These are phyloP conservation scores for Octodonta nipae DNA, from an alignment of 2,888 invertebrate species.

Conservation along the genomic window DNA sequence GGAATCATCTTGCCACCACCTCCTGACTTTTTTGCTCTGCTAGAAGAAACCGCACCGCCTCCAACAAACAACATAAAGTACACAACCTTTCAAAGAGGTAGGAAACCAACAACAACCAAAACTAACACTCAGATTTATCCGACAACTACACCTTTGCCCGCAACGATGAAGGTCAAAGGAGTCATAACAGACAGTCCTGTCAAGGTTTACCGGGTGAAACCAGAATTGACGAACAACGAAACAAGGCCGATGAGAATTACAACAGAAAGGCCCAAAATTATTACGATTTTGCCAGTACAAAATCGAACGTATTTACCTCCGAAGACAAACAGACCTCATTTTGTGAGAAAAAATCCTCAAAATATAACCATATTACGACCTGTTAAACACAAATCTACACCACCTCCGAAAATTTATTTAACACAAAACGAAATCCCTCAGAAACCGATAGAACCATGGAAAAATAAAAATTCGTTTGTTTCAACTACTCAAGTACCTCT, in stretches of 20 bases:
- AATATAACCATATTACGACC: slow-evolving; percentile 31
- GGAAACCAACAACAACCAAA: slow-evolving; percentile 16
- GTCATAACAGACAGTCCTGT: too few species aligned
- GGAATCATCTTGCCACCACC: slow-evolving; percentile 81
- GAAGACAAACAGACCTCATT: slow-evolving; percentile 9
- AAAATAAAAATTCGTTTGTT: slow-evolving; percentile 32
- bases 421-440: slow-evolving; percentile 3
- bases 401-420: neutral
- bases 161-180: slow-evolving; percentile 38
- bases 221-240: slow-evolving; percentile 22
- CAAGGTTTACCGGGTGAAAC: slow-evolving; percentile 18
- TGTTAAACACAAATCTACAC: slow-evolving; percentile 31
- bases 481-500: slow-evolving; percentile 50
- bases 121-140: slow-evolving; percentile 13
- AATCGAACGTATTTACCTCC: slow-evolving; percentile 8
- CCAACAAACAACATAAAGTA: slow-evolving; percentile 16
- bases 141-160: slow-evolving; percentile 32
- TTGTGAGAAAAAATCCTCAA: slow-evolving; percentile 14
- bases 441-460: slow-evolving; percentile 9
- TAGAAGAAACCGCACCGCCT: slow-evolving; percentile 40
- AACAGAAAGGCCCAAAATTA: slow-evolving; percentile 28
- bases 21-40: slow-evolving; percentile 68
- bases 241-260: slow-evolving; percentile 26
- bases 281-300: slow-evolving; percentile 33
- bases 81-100: slow-evolving; percentile 12